Conservation (phyloP, 2,888 invertebrate species). For the Habrosyne pyritoides region DNA sequence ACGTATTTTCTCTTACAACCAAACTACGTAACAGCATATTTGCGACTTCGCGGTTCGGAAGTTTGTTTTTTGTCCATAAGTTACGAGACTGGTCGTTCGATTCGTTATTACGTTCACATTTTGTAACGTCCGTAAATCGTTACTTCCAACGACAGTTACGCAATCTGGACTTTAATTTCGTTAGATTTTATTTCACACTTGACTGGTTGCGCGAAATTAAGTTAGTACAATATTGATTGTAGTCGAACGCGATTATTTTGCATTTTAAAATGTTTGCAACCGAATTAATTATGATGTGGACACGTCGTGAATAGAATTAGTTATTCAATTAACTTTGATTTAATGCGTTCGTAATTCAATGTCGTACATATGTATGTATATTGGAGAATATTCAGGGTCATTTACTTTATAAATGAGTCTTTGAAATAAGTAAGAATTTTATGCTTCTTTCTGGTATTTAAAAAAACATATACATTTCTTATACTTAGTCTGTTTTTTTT, state of each 20-base stretch:
- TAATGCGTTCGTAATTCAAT: not conserved
- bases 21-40: constrained; percentile 33
- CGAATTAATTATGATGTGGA: not conserved
- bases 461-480: no score
- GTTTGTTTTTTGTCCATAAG: constrained; percentile 46
- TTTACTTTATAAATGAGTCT: no score
- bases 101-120: constrained; percentile 45
- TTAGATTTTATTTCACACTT: constrained; percentile 70
- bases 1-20: constrained; percentile 7
- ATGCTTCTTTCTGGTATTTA: no score
- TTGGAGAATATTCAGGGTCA: no score
- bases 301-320: not conserved
- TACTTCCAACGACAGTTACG: constrained; percentile 48
- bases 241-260: not conserved
- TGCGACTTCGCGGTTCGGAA: constrained; percentile 34
- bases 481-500: no score
- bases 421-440: no score
- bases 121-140: constrained; percentile 45
- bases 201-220: constrained; percentile 42
- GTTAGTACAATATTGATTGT: constrained; percentile 2
- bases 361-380: not conserved
- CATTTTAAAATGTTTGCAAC: not conserved
- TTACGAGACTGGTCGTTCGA: constrained; percentile 42
- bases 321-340: not conserved
- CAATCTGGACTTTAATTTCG: constrained; percentile 54